phyloP scores from a whole-genome alignment of 2,113 vertebrate species.

The Nettapus auritus region DNA sequence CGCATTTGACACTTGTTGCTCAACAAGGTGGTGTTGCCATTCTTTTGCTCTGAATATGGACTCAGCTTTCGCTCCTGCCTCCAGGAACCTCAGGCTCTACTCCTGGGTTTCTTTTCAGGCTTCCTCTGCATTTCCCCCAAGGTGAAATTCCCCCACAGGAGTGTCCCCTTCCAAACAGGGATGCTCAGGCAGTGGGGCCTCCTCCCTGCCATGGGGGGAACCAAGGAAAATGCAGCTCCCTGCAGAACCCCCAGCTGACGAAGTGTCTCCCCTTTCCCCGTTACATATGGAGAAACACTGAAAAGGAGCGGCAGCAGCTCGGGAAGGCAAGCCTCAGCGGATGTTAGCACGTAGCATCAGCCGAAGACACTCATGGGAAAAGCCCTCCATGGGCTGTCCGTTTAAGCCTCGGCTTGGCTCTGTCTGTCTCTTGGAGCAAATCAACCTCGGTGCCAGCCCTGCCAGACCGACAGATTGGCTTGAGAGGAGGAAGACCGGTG shows the following conservation, averaged over 20 bases:
- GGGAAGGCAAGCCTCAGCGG: not conserved
- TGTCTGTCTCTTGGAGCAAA: not conserved
- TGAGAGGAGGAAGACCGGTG: constrained; percentile 35
- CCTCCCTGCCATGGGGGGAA: not conserved
- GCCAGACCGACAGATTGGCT: constrained; percentile 20
- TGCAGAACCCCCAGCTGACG: not conserved
- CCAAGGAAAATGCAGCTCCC: not conserved
- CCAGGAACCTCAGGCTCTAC: no score
- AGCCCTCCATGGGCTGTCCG: not conserved
- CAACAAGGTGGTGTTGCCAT: not conserved
- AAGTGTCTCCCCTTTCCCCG: not conserved
- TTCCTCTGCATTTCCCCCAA: not conserved
- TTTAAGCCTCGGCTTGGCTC: not conserved
- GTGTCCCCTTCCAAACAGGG: not conserved
- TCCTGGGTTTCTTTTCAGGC: not conserved
- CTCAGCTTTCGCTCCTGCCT: not conserved
- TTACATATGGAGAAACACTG: not conserved
- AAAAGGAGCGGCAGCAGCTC: not conserved
- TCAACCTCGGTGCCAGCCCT: not conserved
- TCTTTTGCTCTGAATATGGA: not conserved
- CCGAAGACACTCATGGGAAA: not conserved
- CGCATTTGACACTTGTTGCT: not conserved
- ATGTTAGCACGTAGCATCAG: not conserved
- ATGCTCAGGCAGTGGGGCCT: not conserved
- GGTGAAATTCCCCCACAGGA: not conserved